These are phyloP conservation scores for Eira barbara DNA, from an alignment of 2,113 vertebrate species.

Conservation along the genomic window DNA sequence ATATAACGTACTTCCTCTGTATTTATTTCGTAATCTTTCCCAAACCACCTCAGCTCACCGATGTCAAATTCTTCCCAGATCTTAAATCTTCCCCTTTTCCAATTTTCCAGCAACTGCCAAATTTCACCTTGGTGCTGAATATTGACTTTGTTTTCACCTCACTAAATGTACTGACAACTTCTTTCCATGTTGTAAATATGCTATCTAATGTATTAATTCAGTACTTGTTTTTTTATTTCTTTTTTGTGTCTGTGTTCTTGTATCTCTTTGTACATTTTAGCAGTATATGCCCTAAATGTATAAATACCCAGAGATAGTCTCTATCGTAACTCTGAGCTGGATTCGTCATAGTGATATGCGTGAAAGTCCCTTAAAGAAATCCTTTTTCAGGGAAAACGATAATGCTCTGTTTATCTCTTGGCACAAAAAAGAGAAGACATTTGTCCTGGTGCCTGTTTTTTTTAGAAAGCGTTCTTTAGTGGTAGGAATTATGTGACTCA, in stretches of 20 bases:
- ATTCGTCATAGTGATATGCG: background rate
- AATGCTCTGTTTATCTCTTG: slow-evolving; percentile 1
- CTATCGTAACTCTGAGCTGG: background rate
- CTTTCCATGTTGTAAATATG: background rate
- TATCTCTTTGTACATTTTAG: background rate
- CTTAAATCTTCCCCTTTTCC: background rate
- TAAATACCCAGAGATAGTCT: background rate
- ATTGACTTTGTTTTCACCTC: background rate
- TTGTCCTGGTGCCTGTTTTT: background rate
- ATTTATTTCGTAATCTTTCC: background rate
- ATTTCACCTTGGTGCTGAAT: background rate
- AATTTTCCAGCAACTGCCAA: background rate
- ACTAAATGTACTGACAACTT: background rate
- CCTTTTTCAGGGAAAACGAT: background rate
- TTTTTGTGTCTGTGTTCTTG: background rate
- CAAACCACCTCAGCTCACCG: background rate
- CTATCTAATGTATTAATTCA: background rate
- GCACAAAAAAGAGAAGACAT: slow-evolving; percentile 31
- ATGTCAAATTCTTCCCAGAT: background rate
- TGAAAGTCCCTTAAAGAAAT: slow-evolving; percentile 6
- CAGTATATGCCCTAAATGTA: background rate
- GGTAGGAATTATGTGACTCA: background rate
- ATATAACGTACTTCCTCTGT: background rate
- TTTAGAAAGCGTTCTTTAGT: slow-evolving; percentile 27
- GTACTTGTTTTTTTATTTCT: background rate